Evolutionary conservation across 2,888 invertebrate genomes (phyloP), one percentile per base, ranked within the genome.

Genomic region (Aporophyla nigra): DNA sequence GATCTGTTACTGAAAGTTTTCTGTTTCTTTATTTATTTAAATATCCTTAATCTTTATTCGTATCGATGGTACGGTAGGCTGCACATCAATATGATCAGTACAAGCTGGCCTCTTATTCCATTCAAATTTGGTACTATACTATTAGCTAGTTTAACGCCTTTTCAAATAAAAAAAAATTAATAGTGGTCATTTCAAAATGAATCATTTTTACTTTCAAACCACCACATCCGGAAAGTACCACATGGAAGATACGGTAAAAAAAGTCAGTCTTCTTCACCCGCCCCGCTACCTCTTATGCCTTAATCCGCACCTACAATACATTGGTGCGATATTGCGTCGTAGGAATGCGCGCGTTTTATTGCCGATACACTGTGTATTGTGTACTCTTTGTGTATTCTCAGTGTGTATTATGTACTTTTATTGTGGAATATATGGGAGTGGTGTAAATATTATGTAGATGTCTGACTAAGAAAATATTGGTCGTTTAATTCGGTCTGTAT

Each of bases 351-450:
- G 69, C 81, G 74, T 58, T 82, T 81, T 72, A 77, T 80, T 77
- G 74, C 81, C 71, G 81, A 83, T 76, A 83, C 81, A 83, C 78
- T 81, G 77, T 80, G 73, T 76, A 83, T 71, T 83, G 73, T 82
- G 59, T 79, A 72, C 72, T 81, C 76, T 77, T 80, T 83, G 70
- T 63, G 51, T 40, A 51, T 27, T 40, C n/a, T 12, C 6, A 56
- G 51, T 58, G 40, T 71, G 33, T 72, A 40, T 54, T 61, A 62
- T 79, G 43, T 74, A 62, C 51, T 54, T 71, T 68, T 63, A 40
- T n/a, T 58, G 40, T 66, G 63, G 16, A 24, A 33, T 43, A 62
- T 63, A 67, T 67, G 65, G 5, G 56, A 33, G 33, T 10, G 14
- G 14, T 6, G 24, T 5, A 12, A 16, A 40, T 67, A 56, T 21